These are phyloP conservation scores for Cranoglanis bouderius DNA, from an alignment of 2,113 vertebrate genomes.

Conservation along the genomic window DNA sequence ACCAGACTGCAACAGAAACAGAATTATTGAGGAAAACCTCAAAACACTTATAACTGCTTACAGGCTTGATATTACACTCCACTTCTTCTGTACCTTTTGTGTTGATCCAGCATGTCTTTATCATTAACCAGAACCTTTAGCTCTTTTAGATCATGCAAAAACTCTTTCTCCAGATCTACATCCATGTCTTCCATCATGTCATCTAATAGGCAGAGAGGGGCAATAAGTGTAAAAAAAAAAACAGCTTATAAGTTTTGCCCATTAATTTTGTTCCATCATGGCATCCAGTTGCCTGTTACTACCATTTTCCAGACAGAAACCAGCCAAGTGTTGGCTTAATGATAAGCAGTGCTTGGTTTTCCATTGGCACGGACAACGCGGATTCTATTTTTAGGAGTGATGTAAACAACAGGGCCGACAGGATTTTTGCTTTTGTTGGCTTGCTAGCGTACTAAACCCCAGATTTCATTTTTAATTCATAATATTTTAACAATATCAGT, in stretches of 20 bases:
- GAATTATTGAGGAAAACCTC: neutral
- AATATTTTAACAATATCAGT: neutral
- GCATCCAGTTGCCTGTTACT: constrained; percentile 6
- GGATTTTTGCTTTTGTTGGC: constrained; percentile 21
- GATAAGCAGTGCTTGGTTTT: constrained; percentile 34
- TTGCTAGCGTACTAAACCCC: neutral
- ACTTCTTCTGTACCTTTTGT: constrained; percentile 78
- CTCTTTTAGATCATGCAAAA: constrained; percentile 89
- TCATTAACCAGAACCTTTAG: constrained; percentile 85
- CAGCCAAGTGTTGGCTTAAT: constrained; percentile 22
- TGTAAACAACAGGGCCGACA: constrained; percentile 1
- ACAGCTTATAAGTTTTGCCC: too few relatives aligned
- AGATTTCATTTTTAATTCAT: neutral
- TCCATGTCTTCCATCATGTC: constrained; percentile 87
- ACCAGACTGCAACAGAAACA: constrained; percentile 74
- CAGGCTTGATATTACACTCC: neutral
- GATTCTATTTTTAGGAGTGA: constrained; percentile 24
- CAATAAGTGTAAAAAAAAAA: neutral
- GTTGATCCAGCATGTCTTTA: constrained; percentile 88
- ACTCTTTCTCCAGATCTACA: constrained; percentile 87
- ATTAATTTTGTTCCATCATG: constrained; percentile 14
- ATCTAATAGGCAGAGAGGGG: constrained; percentile 65
- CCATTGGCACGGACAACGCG: constrained; percentile 8
- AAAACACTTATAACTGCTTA: neutral
- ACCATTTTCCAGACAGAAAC: constrained; percentile 26